Conservation (phyloP, 2,888 invertebrate genomes). For the Chymomyza procnemis region DNA sequence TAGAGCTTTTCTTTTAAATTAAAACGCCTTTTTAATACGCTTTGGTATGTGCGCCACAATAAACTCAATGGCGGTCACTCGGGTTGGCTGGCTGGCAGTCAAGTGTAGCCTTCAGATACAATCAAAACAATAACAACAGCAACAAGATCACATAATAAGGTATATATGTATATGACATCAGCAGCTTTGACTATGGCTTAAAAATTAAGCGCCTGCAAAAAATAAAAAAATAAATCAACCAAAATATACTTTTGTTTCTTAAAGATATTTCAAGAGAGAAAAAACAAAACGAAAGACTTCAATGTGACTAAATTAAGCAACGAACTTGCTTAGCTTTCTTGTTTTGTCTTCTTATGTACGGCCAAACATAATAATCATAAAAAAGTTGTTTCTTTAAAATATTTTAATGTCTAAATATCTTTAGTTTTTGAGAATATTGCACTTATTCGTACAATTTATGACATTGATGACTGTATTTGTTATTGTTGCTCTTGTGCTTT, state of each 20-base stretch:
- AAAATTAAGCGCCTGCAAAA: slow-evolving; percentile 4
- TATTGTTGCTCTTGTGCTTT: slow-evolving; percentile 20
- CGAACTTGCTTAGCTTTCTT: slow-evolving; percentile 47
- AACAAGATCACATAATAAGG: slow-evolving; percentile 22
- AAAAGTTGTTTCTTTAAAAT: not conserved
- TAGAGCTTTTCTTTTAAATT: slow-evolving; percentile 43
- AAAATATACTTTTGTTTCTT: not conserved
- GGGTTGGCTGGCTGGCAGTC: not conserved
- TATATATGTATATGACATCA: slow-evolving; percentile 62
- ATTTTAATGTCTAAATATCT: not conserved
- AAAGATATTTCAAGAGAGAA: slow-evolving; percentile 1
- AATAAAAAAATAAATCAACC: slow-evolving; percentile 2
- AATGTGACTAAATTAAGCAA: slow-evolving; percentile 48
- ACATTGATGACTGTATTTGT: slow-evolving; percentile 50
- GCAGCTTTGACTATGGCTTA: slow-evolving; percentile 21
- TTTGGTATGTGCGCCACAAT: slow-evolving; percentile 62
- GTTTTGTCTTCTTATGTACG: slow-evolving; percentile 4
- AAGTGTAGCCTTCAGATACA: slow-evolving; percentile 15
- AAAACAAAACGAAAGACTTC: slow-evolving; percentile 63
- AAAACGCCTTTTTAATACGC: slow-evolving; percentile 36
- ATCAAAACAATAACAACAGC: slow-evolving; percentile 24
- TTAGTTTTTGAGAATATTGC: slow-evolving; percentile 26
- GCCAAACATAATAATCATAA: slow-evolving; percentile 1
- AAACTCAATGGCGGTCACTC: slow-evolving; percentile 50
- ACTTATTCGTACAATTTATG: slow-evolving; percentile 65